Evolutionary conservation across 2,888 invertebrate species (phyloP), one percentile per base, ranked within the genome.

Genomic region (Zeuzera pyrina): DNA sequence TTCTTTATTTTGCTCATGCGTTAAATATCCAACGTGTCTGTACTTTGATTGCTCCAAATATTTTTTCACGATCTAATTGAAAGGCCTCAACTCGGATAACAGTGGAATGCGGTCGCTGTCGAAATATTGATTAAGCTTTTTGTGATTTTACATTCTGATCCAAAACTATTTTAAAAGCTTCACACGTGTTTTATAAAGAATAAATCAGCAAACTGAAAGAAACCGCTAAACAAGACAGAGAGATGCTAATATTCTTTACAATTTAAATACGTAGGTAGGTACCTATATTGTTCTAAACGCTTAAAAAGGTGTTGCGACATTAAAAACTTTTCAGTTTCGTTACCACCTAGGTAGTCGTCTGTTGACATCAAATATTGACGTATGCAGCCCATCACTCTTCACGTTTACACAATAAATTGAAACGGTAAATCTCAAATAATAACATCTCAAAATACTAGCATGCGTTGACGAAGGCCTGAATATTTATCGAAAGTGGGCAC

Each of bases 71-170:
- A 61, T 66, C 56, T 67, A 71, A 69, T 58, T 57, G 63, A 67
- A 66, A 66, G 55, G 56, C 63, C 49, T 48, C 55, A 50, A 49
- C 47, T 56, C 54, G 57, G 57, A 62, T 64, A 65, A 59, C 53
- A 51, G 41, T 33, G 67, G 71, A 72, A 72, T 73, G 71, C 66
- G 68, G 66, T 42, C 60, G 55, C 52, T 60, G 60, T 67, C 61
- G 61, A 67, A 67, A 67, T 62, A 62, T 63, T 63, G 64, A 70
- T 63, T 64, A 59, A 58, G 60, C 63, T 69, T 71, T 65, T 68
- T 59, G 51, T 58, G 41, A 52, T 39, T 30, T 30, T 27, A 21
- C 19, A 21, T 22, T n/a, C 14, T 8, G 2, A 12, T 8, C 21
- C 6, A 13, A 29, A 1, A 21, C 21, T 21, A 10, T 22, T 22